Evolutionary conservation across 2,113 vertebrate species (phyloP), one percentile per base, ranked within the genome.

Genomic region (Aphelocoma coerulescens): DNA sequence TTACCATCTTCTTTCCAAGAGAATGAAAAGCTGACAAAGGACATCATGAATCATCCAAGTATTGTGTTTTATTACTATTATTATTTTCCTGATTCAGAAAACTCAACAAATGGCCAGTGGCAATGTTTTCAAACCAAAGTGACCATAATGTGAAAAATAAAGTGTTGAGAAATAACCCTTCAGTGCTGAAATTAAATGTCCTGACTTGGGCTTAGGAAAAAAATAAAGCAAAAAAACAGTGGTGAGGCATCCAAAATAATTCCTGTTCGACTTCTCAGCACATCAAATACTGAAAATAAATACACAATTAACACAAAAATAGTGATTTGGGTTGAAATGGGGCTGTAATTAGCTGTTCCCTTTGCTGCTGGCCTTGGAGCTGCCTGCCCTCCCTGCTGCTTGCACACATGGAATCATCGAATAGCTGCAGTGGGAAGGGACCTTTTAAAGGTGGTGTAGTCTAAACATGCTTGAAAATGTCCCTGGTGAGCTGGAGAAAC

Each of bases 91-190:
- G 65, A 89, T 91, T 86, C 89, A 80, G 63, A 83, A 91, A 86
- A 39, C 28, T n/a, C 93, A 73, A 77, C 87, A 77, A 91, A 92
- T 46, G 63, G 76, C 95, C 84, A 62, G 32, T 69, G 84, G 91
- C 93, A 84, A 89, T 86, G 91, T 94, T 96, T 96, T 86, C 80
- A 74, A 86, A 95, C 58, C 0, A 3, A 94, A 92, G 62, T 5
- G 43, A 55, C 78, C 51, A 27, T 19, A 72, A 83, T 6, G 19
- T 72, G 83, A 76, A 91, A 95, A 95, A 95, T 58, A 91, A 96
- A 95, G 76, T 51, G 86, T 20, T 74, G 84, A 80, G 72, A 91
- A 92, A 91, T 39, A 84, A 94, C 37, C 51, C 18, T 66, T 75
- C 35, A 7, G 4, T 2, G 14, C 32, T 61, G 55, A 65, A 91